A percentile compares a stretch with the other conserved stretches of the same genome.
Evolutionary conservation across 2,113 vertebrate species (phyloP).

Genomic region (Callipepla squamata): DNA sequence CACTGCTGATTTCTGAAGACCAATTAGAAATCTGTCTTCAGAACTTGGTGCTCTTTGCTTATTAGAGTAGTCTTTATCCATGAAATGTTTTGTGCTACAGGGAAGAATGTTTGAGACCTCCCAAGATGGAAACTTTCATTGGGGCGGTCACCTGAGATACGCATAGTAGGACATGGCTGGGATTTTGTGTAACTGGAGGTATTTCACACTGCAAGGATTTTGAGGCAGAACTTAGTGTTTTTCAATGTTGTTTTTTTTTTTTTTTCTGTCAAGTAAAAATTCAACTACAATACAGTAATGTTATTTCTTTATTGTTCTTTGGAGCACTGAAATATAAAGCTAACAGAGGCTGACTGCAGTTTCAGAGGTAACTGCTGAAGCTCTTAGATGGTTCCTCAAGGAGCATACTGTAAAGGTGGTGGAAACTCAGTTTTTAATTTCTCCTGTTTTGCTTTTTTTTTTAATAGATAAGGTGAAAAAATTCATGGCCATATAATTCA

Average conservation of each 20-base stretch:
- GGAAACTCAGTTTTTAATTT: background rate
- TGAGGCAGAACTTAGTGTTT: background rate
- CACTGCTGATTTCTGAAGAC: background rate
- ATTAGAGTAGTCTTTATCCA: background rate
- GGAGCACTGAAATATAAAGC: background rate
- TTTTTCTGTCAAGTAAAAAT: background rate
- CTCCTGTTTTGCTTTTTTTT: background rate
- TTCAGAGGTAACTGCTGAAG: background rate
- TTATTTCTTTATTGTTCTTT: background rate
- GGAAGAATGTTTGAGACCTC: background rate
- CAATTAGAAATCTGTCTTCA: background rate
- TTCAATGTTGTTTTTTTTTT: background rate
- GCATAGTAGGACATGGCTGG: background rate
- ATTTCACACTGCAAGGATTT: background rate
- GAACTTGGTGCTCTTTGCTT: slow-evolving; percentile 37
- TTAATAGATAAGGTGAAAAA: background rate
- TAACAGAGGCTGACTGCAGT: background rate
- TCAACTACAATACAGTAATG: background rate
- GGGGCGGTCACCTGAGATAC: background rate
- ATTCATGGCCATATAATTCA: background rate
- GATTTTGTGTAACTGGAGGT: background rate
- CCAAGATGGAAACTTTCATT: background rate
- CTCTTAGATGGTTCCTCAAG: background rate
- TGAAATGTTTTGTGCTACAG: slow-evolving; percentile 28
- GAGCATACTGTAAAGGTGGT: background rate